Base-by-base conservation (phyloP, 1,140 invertebrate species). In the Drosophila virilis region DNA sequence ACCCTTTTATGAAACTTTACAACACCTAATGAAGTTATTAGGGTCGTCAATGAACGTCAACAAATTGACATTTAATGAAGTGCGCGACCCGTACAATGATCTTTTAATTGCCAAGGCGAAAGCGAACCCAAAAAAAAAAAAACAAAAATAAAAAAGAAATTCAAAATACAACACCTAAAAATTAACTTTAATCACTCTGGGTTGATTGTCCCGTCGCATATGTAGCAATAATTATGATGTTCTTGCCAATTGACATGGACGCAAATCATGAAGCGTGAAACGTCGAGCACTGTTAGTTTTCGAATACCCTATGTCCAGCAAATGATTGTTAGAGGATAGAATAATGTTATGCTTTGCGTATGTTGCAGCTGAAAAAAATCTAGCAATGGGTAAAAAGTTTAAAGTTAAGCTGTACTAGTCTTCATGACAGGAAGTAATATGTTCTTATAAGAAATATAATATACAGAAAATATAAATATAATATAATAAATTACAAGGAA, bases 31-130 rank as follows among this genome's bases (percentile, higher is more conserved):
- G 84, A 88, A 89, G 80, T 80, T 88, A 80, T 88, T 88, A 89
- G 42, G 37, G 70, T 42, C 77, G 70, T 89, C 84, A 84, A 89
- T 88, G 84, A 78, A 88, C 80, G 77, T 89, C 84, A 88, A 80
- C 80, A 79, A 88, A 88, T 88, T 83, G 84, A 88, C 80, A 85
- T 85, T 85, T 85, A 85, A 85, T 85, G 78, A 85, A 85, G 81
- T 78, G 73, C 77, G 28, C 54, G 75, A 78, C 83, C 83, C 83
- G 83, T 79, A 88, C 75, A 88, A 88, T 83, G 83, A 89, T 83
- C 65, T 80, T 88, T 88, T 88, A 88, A 88, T 88, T 88, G 73
- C 50, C 55, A 33, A 8, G 10, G 38, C 32, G 37, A 38, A 40
- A 60, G 8, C 12, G 10, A 22, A 51, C 6, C 10, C 8, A 33